Percentiles rank a stretch among this genome's conserved stretches.
These are phyloP conservation scores for Struthio camelus DNA, from an alignment of 2,113 vertebrate genomes.

Conservation along the genomic window DNA sequence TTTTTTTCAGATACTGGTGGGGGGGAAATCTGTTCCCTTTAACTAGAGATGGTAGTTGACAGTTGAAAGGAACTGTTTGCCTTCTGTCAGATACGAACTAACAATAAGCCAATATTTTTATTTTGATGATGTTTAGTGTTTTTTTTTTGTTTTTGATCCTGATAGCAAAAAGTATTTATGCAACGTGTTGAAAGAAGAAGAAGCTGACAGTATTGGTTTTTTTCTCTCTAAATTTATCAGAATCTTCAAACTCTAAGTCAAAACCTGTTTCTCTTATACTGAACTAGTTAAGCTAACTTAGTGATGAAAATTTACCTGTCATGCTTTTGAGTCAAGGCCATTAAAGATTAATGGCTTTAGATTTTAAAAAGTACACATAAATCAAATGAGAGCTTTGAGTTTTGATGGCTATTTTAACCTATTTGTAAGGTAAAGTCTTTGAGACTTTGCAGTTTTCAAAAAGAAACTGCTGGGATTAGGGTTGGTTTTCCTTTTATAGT, in stretches of 20 bases:
- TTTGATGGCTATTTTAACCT: background rate
- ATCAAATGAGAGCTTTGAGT: background rate
- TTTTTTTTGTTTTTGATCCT: background rate
- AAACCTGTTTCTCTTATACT: background rate
- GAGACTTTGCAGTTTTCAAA: background rate
- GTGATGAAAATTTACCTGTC: constrained; percentile 22
- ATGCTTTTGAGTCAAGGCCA: background rate
- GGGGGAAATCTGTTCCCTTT: background rate
- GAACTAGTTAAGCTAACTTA: background rate
- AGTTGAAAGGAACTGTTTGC: background rate
- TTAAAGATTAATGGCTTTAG: background rate
- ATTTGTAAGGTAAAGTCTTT: background rate
- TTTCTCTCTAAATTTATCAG: background rate
- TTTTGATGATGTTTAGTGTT: background rate
- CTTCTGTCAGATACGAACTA: background rate
- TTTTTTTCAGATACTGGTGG: background rate
- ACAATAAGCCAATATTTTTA: background rate
- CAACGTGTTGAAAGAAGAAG: background rate
- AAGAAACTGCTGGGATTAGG: background rate
- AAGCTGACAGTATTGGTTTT: background rate
- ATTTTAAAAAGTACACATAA: background rate
- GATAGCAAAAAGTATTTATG: background rate
- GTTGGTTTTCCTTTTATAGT: constrained; percentile 32
- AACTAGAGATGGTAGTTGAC: background rate
- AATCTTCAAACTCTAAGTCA: background rate